Base-by-base conservation (phyloP, 2,113 vertebrate genomes). In the Bos indicus region DNA sequence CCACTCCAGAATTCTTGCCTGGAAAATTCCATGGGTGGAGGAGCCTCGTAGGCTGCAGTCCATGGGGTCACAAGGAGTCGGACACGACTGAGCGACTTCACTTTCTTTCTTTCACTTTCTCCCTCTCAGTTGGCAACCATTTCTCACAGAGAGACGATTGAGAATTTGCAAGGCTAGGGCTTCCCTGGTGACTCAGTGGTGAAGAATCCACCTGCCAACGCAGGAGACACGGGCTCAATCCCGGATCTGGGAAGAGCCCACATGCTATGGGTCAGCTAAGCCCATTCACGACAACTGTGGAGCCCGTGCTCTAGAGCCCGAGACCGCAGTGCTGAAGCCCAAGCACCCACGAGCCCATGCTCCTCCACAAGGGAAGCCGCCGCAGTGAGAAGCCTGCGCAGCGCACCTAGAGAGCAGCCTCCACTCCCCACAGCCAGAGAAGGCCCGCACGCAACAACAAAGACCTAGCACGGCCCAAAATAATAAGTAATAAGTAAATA, bases 221-320 rank as follows among this genome's bases (percentile, higher is more conserved):
- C 67, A 40, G 67, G 67, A 40, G 67, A 40, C 67, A 23, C 12
- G n/a, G 67, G n/a, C n/a, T 71, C 67, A 71, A 1, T 71, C 19
- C n/a, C 1, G 4, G 10, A 40, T 12, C 67, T 71, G 19, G n/a
- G n/a, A 71, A 23, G 67, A 6, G n/a, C 19, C 33, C 19, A 40
- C 9, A 2, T 40, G 67, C 67, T 71, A 9, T 71, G 67, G 19
- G 19, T 23, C 67, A 71, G n/a, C 67, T 23, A 6, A 71, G n/a
- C 19, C 67, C n/a, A 1, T 6, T 13, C n/a, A 40, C 1, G 1
- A 40, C 19, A 6, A 6, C n/a, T 12, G 4, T 40, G n/a, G 19
- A 74, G 67, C n/a, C 67, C 1, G 5, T 23, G 9, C n/a, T 36
- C n/a, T 71, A 23, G 67, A 23, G 67, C 67, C 67, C 23, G n/a